Conservation (phyloP, 2,797 vertebrate species). For the Crocidura indochinensis region DNA sequence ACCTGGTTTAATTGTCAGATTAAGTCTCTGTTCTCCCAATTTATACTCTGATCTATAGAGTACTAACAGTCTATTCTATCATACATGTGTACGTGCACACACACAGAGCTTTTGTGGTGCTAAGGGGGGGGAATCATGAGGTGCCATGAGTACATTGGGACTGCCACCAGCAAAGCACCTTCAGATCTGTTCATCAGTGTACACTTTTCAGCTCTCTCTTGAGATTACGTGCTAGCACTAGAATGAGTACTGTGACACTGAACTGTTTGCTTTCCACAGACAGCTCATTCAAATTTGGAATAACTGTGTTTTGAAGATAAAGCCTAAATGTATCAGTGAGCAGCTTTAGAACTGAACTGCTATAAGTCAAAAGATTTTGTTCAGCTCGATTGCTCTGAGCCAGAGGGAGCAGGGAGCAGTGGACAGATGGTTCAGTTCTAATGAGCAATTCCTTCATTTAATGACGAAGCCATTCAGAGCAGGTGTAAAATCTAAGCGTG, state of each 20-base stretch:
- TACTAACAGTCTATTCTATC: too few relatives aligned
- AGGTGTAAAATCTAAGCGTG: slow-evolving; percentile 20
- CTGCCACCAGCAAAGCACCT: too few relatives aligned
- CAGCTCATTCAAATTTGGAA: background rate
- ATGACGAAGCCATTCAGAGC: slow-evolving; percentile 40
- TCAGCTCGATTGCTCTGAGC: background rate
- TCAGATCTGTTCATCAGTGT: background rate
- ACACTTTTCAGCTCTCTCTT: background rate
- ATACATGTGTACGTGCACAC: too few relatives aligned
- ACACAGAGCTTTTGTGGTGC: too few relatives aligned
- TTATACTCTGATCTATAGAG: too few relatives aligned
- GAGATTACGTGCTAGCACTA: background rate
- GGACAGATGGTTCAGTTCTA: background rate
- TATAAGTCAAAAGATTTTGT: slow-evolving; percentile 8
- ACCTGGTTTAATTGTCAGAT: too few relatives aligned
- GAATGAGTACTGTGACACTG: background rate
- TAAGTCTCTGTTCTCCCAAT: too few relatives aligned
- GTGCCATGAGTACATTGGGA: too few relatives aligned
- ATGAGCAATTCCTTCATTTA: background rate
- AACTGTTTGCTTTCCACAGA: background rate
- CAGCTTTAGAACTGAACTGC: slow-evolving; percentile 20
- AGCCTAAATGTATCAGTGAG: background rate
- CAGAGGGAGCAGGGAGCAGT: background rate
- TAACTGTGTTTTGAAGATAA: background rate
- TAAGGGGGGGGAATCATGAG: too few relatives aligned